Conservation (phyloP, 2,797 vertebrate genomes). For the Enteromius argenteus region DNA sequence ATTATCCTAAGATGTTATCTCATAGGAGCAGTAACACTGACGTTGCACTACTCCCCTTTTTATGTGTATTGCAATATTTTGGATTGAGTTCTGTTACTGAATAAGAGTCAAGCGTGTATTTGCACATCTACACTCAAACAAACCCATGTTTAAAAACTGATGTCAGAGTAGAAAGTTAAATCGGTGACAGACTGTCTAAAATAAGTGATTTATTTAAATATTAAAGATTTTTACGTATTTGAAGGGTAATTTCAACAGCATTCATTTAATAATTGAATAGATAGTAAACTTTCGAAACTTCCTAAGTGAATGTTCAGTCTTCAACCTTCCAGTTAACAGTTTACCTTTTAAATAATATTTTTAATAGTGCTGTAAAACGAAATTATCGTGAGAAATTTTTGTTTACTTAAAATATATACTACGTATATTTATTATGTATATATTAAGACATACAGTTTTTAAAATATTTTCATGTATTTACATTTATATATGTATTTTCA, state of each 20-base stretch:
- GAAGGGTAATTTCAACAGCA: background rate
- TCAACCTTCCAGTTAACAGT: background rate
- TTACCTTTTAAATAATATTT: background rate
- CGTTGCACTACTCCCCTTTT: background rate
- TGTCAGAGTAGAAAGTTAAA: background rate
- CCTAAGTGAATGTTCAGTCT: background rate
- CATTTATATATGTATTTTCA: too few relatives aligned
- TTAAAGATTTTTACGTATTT: background rate
- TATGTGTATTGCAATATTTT: background rate
- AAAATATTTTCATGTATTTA: too few relatives aligned
- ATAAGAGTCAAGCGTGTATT: background rate
- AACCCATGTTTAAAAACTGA: background rate
- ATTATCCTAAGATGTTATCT: background rate
- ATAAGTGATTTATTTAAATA: constrained; percentile 9
- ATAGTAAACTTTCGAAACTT: background rate
- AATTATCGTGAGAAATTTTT: too few relatives aligned
- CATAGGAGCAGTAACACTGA: background rate
- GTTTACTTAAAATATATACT: too few relatives aligned
- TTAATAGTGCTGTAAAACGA: too few relatives aligned
- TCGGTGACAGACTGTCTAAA: constrained; percentile 5
- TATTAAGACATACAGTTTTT: too few relatives aligned
- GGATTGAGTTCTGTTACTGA: background rate
- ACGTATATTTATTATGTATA: too few relatives aligned
- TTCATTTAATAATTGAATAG: background rate
- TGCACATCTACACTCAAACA: constrained; percentile 7